Base-by-base conservation (phyloP, 2,113 vertebrate species). In the Isichthys henryi region DNA sequence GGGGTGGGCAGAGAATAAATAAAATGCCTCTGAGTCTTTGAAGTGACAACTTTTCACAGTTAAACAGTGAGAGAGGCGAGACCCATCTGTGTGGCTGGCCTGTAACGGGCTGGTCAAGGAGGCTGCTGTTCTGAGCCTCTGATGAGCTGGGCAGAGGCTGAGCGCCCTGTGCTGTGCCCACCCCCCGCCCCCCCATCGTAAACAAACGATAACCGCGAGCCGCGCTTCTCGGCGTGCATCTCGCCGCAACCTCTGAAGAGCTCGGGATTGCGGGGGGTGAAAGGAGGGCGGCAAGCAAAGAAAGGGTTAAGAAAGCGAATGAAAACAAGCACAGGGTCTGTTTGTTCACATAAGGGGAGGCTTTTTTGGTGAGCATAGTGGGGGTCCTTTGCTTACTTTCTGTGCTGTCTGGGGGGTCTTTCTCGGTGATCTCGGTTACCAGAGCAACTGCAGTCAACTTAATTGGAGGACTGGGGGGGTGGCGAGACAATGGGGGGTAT, bases 11-110 rank as follows among this genome's bases (percentile, higher is more conserved):
- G 90, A 90, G 89, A n/a, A 91, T 84, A 92, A 94, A 92, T 90
- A 93, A 95, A 93, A 92, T 89, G 91, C 92, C 91, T 90, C 92
- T 90, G 89, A 88, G 90, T 90, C 93, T 95, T 94, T 95, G 93
- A 95, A 94, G 93, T 94, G 93, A 94, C 93, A 94, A 93, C 92
- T 93, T 92, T 92, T 90, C 92, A 90, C 90, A 92, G 90, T 89
- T 90, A 88, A 84, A 90, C 90, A 88, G 82, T 58, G 89, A 92
- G 89, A 84, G 90, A 95, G 93, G 94, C 93, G 93, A 91, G 92
- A 94, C 93, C 93, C 93, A 94, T 93, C 93, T 94, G 92, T 91
- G 48, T 92, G 49, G 35, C 56, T 89, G 88, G 90, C 53, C 90
- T 86, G 85, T 82, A 89, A 88, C 77, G 87, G 58, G 35, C 70